Evolutionary conservation across 2,113 vertebrate species (phyloP), one percentile per base, ranked within the genome.

Genomic region (Lota lota): DNA sequence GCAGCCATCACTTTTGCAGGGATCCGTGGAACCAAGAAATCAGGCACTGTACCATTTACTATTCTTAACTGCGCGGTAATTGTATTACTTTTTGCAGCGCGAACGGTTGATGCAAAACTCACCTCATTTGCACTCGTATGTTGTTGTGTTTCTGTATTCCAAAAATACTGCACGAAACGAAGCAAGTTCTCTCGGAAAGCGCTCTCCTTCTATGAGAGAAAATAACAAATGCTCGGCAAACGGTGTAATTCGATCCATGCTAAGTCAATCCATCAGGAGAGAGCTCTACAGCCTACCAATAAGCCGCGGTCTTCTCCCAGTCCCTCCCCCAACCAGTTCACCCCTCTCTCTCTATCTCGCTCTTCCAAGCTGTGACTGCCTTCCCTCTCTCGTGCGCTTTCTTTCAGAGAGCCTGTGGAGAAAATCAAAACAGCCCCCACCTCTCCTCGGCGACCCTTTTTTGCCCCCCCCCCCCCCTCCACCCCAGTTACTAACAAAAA

Each of bases 221-320:
- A 93, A 93, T 93, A 93, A 93, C 90, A 90, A 91, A 88, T 74
- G 87, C 88, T 77, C 83, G 80, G 93, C 92, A 87, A 93, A 92
- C 86, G 93, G 89, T 93, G 94, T 92, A 94, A 95, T 90, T 87
- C 91, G 93, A 95, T 89, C 93, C 93, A 89, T 91, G 89, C 90
- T 86, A 84, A 86, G 90, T 90, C 93, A 89, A 88, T 92, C 92
- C 93, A 67, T 85, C 90, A 79, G 83, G 77, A 74, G 87, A 79
- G 88, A 79, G 74, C 64, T 40, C 68, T 69, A 58, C 83, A 72
- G 71, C 80, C 89, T 83, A 85, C 90, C 91, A 86, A 91, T 89
- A 74, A 85, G 88, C 85, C 79, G 68, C 85, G 87, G 82, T 80
- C 77, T 68, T 56, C 80, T 73, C 79, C 22, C 76, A 68, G 91